A percentile compares a stretch with the other conserved stretches of the same genome.
Evolutionary conservation across 2,888 invertebrate species (phyloP).

Genomic region (Globia sparganii): DNA sequence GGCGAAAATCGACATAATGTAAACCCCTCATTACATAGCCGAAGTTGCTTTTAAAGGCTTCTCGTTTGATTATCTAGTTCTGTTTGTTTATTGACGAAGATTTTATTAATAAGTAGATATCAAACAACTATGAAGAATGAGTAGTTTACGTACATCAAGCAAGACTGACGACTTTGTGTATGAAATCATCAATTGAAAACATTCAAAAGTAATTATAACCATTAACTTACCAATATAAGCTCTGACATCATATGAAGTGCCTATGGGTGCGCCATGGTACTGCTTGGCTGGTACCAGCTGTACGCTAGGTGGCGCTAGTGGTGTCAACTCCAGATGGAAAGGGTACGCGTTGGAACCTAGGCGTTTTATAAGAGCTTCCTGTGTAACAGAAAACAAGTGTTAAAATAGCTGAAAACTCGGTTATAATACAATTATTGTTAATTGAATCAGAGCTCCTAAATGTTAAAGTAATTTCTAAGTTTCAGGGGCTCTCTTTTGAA

Average conservation of each 20-base stretch:
- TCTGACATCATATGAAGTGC: conserved; percentile 96
- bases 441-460: neutral
- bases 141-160: neutral
- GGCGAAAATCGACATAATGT: too few species aligned
- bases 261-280: conserved; percentile 97
- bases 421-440: neutral
- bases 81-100: neutral
- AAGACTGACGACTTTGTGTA: neutral
- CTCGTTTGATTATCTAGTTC: too few species aligned
- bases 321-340: conserved; percentile 95
- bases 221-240: conserved; percentile 94
- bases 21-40: too few species aligned
- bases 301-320: conserved; percentile 97
- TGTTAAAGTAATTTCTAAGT: neutral
- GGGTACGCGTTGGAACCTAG: conserved; percentile 95
- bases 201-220: neutral
- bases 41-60: neutral
- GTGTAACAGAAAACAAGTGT: conserved; percentile 78
- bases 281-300: conserved; percentile 97
- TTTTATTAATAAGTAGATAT: neutral
- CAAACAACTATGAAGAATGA: neutral
- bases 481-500: neutral
- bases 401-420: neutral
- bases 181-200: neutral
- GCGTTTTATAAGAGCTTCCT: conserved; percentile 95